Base-by-base conservation (phyloP, 92 coral and sea anemone species). In the Epizoanthus fatuus region DNA sequence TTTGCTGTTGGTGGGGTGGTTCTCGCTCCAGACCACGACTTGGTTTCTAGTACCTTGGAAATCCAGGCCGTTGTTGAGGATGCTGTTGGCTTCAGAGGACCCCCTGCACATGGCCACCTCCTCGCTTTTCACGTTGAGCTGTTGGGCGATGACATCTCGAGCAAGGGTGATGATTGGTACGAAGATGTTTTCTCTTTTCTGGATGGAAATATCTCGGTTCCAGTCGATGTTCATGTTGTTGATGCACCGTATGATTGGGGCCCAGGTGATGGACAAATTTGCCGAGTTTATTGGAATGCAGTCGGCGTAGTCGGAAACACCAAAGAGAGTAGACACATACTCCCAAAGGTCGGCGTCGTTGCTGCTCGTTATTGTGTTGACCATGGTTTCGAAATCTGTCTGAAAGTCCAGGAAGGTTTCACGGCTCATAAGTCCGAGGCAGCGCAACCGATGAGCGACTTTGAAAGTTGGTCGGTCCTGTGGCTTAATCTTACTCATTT, bases 161-260 rank as follows among this genome's bases (percentile, higher is more conserved):
- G 95, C 95, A 17, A 57, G 55, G 39, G 74, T 64, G 72, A 92
- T 92, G 63, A 87, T 71, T 70, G 51, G 52, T 7, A 86, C 92
- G 10, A 85, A 86, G 19, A 80, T 84, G 17, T 89, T 32, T 47
- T 62, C 89, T 58, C 93, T 81, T 63, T 89, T 92, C 86, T 92
- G 95, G 78, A 92, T 89, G 85, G 95, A 89, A 54, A 89, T 80
- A 63, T 92, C 88, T 20, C 71, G 84, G 84, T 92, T 92, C 86
- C 89, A 86, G 52, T 92, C 93, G 17, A 89, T 47, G 5, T 88
- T 79, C 49, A 85, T 40, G 45, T 70, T 69, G 60, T 92, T 89
- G 81, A 92, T 62, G 35, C 69, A 72, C 45, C 20, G 32, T 56
- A 80, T 86, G 1, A 92, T 93, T 19, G 85, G 70, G 19, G 81